These are phyloP conservation scores for Aphelinus certus DNA, from an alignment of 1,140 invertebrate genomes.

Conservation along the genomic window DNA sequence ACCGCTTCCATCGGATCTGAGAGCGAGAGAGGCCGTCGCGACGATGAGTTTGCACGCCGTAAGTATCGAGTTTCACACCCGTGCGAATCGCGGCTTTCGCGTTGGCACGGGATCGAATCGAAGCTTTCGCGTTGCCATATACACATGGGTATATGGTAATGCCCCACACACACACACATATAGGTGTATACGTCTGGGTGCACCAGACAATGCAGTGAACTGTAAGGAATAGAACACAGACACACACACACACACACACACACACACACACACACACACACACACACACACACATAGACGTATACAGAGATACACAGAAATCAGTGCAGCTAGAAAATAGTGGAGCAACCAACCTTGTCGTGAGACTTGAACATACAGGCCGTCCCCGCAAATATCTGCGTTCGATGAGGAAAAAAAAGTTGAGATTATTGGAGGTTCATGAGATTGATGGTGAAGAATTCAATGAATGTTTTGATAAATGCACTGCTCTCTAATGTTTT, in stretches of 20 bases:
- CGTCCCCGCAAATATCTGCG: constrained; percentile 65
- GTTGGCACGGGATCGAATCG: background rate
- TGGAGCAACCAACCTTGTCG: constrained; percentile 61
- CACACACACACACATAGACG: constrained; percentile 11
- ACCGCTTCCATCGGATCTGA: too few relatives aligned
- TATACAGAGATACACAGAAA: constrained; percentile 1
- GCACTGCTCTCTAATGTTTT: too few relatives aligned
- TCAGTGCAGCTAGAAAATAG: constrained; percentile 29
- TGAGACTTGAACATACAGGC: constrained; percentile 66
- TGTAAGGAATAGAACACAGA: background rate
- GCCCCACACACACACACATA: background rate
- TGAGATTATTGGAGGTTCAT: constrained; percentile 17
- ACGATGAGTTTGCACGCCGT: background rate
- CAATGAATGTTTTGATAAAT: too few relatives aligned
- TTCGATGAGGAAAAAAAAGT: constrained; percentile 41
- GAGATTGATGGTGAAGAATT: background rate
- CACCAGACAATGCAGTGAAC: background rate
- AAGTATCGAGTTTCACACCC: constrained; percentile 20
- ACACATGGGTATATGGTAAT: background rate
- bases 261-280: background rate
- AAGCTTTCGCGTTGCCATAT: background rate
- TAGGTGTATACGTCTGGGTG: too few relatives aligned
- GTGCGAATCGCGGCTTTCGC: background rate
- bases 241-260: constrained; percentile 14
- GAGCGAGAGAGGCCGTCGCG: background rate